Evolutionary conservation across 2,797 vertebrate species (phyloP).

Genomic region (Propithecus deckenii): DNA sequence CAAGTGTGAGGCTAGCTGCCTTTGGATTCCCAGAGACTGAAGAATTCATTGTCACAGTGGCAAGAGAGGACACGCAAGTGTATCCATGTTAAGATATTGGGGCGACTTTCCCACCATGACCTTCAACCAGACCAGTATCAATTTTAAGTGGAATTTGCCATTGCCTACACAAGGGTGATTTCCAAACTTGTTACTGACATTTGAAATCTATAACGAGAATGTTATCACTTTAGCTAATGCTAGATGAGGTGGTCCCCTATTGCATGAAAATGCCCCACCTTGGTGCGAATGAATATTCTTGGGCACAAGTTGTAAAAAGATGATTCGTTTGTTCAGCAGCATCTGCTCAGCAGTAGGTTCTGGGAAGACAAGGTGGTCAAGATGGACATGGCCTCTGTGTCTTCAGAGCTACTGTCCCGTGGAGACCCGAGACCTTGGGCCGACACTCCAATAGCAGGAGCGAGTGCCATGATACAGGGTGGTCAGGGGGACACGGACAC

Average conservation of each 20-base stretch:
- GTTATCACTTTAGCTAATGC: background rate
- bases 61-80: no score
- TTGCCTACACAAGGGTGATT: background rate
- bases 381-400: background rate
- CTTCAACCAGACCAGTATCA: background rate
- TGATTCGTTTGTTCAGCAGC: background rate
- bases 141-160: background rate
- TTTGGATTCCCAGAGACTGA: background rate
- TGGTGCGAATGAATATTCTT: background rate
- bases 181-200: background rate
- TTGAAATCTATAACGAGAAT: constrained; percentile 1
- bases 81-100: background rate
- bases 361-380: background rate
- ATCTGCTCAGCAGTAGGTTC: background rate
- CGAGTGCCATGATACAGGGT: background rate
- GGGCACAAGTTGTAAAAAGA: background rate
- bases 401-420: background rate
- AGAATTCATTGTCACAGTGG: background rate
- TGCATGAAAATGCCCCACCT: background rate
- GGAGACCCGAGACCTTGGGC: background rate
- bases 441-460: background rate
- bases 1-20: background rate
- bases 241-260: background rate
- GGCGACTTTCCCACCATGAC: background rate
- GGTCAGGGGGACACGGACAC: accelerated